Evolutionary conservation across 23 tunicate species (phyloP).

Genomic region (Styela plicata): DNA sequence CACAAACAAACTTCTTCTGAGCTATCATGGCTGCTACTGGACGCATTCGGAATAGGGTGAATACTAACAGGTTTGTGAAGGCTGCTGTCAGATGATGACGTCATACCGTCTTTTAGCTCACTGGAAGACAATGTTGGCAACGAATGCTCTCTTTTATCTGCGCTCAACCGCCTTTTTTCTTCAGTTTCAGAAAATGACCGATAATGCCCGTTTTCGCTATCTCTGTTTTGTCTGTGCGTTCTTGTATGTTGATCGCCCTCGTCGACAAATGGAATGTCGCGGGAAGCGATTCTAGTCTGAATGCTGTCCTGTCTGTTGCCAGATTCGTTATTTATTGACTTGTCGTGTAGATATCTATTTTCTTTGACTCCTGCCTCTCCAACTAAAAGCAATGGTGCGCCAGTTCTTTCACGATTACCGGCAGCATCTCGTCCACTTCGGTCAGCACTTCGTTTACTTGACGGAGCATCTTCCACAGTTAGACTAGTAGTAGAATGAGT

Average conservation of each 20-base stretch:
- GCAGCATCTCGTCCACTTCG: background rate
- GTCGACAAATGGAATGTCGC: background rate
- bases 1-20: background rate
- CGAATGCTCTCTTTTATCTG: background rate
- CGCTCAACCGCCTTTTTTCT: background rate
- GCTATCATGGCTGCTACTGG: background rate
- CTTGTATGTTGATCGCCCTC: background rate
- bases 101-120: background rate
- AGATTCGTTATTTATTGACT: background rate
- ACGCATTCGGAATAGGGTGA: background rate
- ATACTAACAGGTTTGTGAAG: background rate
- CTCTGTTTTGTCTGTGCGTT: background rate
- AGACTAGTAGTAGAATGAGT: conserved; percentile 10
- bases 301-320: background rate
- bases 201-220: background rate
- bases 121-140: background rate
- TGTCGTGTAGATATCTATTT: background rate
- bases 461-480: background rate
- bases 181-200: background rate
- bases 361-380: background rate
- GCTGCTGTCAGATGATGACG: background rate
- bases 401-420: background rate
- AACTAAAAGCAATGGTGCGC: background rate
- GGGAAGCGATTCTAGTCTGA: background rate
- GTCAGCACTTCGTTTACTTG: background rate